Base-by-base conservation (phyloP, 2,797 vertebrate species). In the Gymnothorax reevesii region DNA sequence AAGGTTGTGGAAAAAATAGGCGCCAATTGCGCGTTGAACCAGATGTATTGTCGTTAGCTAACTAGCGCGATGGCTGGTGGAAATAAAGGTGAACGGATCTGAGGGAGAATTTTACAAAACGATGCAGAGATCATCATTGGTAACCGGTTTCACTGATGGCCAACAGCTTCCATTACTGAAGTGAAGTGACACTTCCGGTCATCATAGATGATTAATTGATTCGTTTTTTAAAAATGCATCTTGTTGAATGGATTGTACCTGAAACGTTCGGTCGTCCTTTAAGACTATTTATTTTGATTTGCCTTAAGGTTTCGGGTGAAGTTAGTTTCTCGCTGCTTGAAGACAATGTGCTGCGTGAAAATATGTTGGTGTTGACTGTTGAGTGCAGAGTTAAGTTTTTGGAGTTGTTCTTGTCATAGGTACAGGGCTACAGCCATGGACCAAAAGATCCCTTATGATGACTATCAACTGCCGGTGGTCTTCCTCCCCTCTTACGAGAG, bases 401-500 rank as follows among this genome's bases (percentile, higher is more conserved):
- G 6, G 7, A 17, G 33, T 15, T n/a, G 4, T 52, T 59, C 9
- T 52, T 27, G 6, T 55, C 22, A 20, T 69, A 59, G 13, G 42
- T 66, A 17, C 33, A 13, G 8, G 42, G 52, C 52, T n/a, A 69
- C 83, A 89, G 86, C 82, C 71, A 97, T 97, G 97, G 97, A 98
- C 90, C 96, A 96, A 90, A 96, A 97, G 62, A 94, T 97, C 84
- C 95, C 97, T 0, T 99, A 98, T 82, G 97, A 98, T 86, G 97
- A 98, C 86, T 99, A 98, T 91, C 96, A 96, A 83, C 95, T 97
- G 62, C 98, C 97, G 0, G 98, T 99, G 88, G 98, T 99, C 0
- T 98, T 99, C 90, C 94, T 99, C 88, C 98, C 98, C 25, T 96
- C 97, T 0, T 99, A 99, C 88, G 98, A 99, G 92, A 98, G 96